Percentiles rank a stretch among this genome's conserved stretches.
Conservation (phyloP, 2,113 vertebrate genomes). For the Gallinago jamesoni region DNA sequence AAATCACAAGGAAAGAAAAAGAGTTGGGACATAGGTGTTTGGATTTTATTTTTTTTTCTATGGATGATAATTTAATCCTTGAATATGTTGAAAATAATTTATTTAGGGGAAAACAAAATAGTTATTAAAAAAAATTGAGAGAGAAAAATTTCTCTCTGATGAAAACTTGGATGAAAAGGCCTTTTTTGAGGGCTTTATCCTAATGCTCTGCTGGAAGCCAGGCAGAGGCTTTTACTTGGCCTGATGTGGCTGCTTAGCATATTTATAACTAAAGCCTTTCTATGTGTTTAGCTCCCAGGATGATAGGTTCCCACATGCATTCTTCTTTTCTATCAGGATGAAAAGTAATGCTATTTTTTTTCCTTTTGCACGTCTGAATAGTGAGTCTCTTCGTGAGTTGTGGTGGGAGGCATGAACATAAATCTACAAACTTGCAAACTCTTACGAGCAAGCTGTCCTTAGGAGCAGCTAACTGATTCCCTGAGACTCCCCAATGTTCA, state of each 20-base stretch:
- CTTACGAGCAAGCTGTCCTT: not conserved
- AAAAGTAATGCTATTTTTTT: not conserved
- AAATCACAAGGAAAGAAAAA: not conserved
- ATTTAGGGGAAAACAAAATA: not conserved
- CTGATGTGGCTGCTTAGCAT: not conserved
- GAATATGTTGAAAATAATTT: not conserved
- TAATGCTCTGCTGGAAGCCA: not conserved
- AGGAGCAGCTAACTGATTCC: not conserved
- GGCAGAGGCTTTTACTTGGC: not conserved
- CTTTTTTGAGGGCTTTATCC: not conserved
- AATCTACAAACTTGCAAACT: not conserved
- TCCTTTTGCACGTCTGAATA: not conserved
- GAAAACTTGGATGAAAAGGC: not conserved
- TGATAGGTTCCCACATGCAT: not conserved
- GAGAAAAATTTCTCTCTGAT: not conserved
- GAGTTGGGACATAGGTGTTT: not conserved
- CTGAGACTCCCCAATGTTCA: not conserved
- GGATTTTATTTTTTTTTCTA: not conserved
- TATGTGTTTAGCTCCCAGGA: not conserved
- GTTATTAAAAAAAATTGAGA: not conserved
- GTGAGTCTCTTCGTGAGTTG: not conserved
- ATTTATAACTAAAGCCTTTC: not conserved
- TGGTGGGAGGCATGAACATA: not conserved
- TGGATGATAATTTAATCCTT: not conserved
- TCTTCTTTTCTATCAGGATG: not conserved